These are phyloP conservation scores for Blastobasis adustella DNA, from an alignment of 2,888 invertebrate genomes.

Conservation along the genomic window DNA sequence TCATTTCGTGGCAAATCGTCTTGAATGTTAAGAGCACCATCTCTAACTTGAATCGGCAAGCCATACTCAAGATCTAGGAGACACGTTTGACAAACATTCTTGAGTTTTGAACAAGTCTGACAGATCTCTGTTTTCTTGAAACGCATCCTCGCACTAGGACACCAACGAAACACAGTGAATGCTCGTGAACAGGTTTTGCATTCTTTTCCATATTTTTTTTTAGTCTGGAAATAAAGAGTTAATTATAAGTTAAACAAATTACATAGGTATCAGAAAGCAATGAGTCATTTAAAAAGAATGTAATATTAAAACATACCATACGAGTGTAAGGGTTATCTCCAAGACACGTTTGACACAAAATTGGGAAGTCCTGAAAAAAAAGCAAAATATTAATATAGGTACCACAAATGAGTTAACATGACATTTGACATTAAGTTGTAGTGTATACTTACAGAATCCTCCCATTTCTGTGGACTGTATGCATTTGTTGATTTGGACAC, in stretches of 20 bases:
- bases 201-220: conserved; percentile 95
- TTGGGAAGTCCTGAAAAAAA: conserved; percentile 90
- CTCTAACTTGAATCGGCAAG: conserved; percentile 90
- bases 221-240: conserved; percentile 79
- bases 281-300: not conserved
- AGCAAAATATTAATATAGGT: conserved; percentile 1
- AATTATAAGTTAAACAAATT: conserved; percentile 5
- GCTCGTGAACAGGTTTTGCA: conserved; percentile 96
- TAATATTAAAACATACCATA: conserved; percentile 79
- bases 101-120: conserved; percentile 94
- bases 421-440: not conserved
- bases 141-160: conserved; percentile 95
- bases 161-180: conserved; percentile 97
- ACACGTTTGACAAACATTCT: conserved; percentile 98
- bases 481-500: conserved; percentile 91
- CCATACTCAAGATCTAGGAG: conserved; percentile 95
- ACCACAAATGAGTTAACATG: not conserved
- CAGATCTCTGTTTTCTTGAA: conserved; percentile 98
- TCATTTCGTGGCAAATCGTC: conserved; percentile 95
- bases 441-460: conserved; percentile 84
- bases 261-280: not conserved
- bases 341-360: conserved; percentile 95
- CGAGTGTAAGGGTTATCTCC: conserved; percentile 97
- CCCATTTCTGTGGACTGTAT: conserved; percentile 96
- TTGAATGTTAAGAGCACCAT: conserved; percentile 91